phyloP scores from a whole-genome alignment of 2,113 vertebrate species.

The Daphoenositta chrysoptera region DNA sequence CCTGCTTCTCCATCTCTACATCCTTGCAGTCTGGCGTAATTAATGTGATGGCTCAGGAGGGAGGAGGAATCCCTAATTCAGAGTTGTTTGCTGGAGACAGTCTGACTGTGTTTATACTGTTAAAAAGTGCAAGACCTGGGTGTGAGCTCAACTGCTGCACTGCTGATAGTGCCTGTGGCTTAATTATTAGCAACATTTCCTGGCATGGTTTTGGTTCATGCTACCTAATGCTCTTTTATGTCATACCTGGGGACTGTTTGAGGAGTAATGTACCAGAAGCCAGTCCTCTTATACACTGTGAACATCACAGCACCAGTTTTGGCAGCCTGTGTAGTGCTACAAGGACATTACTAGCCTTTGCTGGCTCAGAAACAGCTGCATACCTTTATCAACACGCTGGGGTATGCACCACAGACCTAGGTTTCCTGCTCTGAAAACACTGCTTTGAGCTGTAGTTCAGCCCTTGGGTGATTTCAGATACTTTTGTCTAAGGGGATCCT shows the following conservation, averaged over 20 bases:
- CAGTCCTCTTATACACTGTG: background rate
- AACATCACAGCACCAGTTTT: background rate
- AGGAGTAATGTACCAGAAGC: background rate
- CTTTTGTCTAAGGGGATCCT: background rate
- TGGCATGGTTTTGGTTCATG: background rate
- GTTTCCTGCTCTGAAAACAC: background rate
- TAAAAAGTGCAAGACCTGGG: background rate
- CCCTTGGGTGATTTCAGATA: background rate
- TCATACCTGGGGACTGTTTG: background rate
- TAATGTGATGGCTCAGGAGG: background rate
- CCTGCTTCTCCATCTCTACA: background rate
- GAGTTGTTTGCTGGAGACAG: background rate
- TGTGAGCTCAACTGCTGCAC: background rate
- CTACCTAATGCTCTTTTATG: background rate
- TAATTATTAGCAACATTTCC: constrained; percentile 23
- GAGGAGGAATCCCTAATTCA: background rate
- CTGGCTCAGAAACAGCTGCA: background rate
- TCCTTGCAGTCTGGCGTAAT: background rate
- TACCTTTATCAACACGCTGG: accelerated
- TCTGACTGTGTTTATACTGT: background rate
- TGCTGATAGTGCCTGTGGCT: background rate
- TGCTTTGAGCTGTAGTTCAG: background rate
- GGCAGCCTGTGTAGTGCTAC: background rate
- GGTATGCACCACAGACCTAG: background rate
- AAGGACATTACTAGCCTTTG: background rate